Conservation (phyloP, 35 echinoderm and acorn worm species). For the Patiria miniata region DNA sequence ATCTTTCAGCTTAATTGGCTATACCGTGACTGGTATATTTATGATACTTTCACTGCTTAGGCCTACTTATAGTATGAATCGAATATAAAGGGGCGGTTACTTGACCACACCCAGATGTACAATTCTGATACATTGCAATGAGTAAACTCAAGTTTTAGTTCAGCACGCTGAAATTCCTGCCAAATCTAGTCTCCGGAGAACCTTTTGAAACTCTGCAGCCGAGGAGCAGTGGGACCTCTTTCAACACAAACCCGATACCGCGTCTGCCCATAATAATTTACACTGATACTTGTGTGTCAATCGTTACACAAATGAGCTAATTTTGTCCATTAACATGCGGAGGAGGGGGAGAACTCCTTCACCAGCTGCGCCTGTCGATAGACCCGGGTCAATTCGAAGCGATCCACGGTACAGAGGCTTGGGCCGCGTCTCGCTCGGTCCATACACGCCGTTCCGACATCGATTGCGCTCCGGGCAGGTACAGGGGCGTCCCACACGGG, state of each 20-base stretch:
- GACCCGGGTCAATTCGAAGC: conserved; percentile 4
- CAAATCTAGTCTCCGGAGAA: too few relatives aligned
- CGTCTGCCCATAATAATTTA: neutral
- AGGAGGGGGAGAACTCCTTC: neutral
- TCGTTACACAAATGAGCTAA: conserved; percentile 31
- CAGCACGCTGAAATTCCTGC: too few relatives aligned
- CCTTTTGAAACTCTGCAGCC: too few relatives aligned
- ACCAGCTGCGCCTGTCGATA: conserved; percentile 15
- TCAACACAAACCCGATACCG: neutral
- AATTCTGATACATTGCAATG: too few relatives aligned
- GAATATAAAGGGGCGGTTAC: too few relatives aligned
- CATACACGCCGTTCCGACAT: neutral
- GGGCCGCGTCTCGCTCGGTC: neutral
- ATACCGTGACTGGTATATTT: too few relatives aligned
- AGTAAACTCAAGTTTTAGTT: too few relatives aligned
- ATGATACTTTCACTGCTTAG: too few relatives aligned
- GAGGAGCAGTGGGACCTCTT: too few relatives aligned
- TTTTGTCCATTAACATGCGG: conserved; percentile 15
- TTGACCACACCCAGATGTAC: too few relatives aligned
- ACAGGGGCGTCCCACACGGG: neutral
- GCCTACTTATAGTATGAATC: too few relatives aligned
- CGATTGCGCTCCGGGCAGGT: neutral
- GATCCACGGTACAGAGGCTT: neutral
- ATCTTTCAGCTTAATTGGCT: too few relatives aligned
- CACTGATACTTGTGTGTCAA: conserved; percentile 15